phyloP scores from a whole-genome alignment of 2,888 invertebrate genomes.

The Teinopalpus imperialis region DNA sequence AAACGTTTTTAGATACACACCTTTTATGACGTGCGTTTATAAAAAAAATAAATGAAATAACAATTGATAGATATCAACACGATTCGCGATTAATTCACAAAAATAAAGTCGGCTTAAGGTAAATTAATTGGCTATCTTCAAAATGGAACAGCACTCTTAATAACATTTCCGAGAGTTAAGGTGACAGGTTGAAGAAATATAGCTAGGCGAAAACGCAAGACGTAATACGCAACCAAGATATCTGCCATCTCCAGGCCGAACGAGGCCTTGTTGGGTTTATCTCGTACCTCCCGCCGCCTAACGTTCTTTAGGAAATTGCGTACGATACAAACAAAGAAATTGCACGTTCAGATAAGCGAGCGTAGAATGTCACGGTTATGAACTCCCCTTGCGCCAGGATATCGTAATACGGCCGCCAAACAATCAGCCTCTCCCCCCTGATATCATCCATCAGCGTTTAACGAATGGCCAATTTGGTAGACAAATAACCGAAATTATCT shows the following conservation, averaged over 20 bases:
- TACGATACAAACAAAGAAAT: constrained; percentile 74
- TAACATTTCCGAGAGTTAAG: constrained; percentile 21
- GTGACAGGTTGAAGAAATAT: constrained; percentile 26
- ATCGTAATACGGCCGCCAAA: constrained; percentile 8
- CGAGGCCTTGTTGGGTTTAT: constrained; percentile 58
- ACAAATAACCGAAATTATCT: constrained; percentile 1
- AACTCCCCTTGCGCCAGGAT: constrained; percentile 32
- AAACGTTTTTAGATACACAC: neutral
- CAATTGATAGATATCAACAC: too few relatives aligned
- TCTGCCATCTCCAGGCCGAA: constrained; percentile 59
- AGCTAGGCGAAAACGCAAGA: constrained; percentile 7
- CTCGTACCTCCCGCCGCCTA: constrained; percentile 44
- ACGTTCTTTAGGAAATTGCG: constrained; percentile 70
- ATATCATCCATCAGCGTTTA: neutral
- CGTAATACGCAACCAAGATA: constrained; percentile 40
- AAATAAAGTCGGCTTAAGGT: neutral
- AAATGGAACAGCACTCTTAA: constrained; percentile 5
- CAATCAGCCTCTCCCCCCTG: neutral
- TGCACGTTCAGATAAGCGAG: constrained; percentile 63
- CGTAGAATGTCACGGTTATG: constrained; percentile 55
- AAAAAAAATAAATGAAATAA: neutral
- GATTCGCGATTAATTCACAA: too few relatives aligned
- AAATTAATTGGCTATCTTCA: constrained; percentile 2
- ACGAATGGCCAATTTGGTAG: constrained; percentile 5
- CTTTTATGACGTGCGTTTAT: too few relatives aligned